These are phyloP conservation scores for Drosophila kikkawai DNA, from an alignment of 1,140 invertebrate species.

Conservation along the genomic window DNA sequence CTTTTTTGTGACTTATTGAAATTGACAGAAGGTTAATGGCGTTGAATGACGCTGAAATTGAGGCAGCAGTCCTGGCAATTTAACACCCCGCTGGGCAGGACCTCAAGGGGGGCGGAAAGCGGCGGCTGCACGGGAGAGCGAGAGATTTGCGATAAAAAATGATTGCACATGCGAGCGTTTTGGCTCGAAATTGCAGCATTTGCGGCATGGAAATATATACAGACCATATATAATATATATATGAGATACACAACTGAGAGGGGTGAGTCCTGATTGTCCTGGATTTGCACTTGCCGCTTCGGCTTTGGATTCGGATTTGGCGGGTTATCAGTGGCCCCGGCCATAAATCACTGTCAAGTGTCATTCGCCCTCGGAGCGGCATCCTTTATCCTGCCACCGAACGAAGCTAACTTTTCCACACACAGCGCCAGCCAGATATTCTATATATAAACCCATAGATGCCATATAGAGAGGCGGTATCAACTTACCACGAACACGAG, in stretches of 20 bases:
- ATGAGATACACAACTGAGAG: conserved; percentile 22
- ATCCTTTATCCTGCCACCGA: conserved; percentile 66
- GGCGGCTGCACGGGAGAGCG: conserved; percentile 12
- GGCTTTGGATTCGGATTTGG: conserved; percentile 54
- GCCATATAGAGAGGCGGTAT: conserved; percentile 51
- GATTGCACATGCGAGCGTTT: conserved; percentile 79
- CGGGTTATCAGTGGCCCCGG: conserved; percentile 76
- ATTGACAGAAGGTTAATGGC: conserved; percentile 83
- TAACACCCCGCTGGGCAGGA: conserved; percentile 74
- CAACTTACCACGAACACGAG: conserved; percentile 69
- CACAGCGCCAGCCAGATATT: conserved; percentile 38
- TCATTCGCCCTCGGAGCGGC: conserved; percentile 73
- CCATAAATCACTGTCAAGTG: conserved; percentile 85
- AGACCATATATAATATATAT: conserved; percentile 25
- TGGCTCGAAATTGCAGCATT: conserved; percentile 76
- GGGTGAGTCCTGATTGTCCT: conserved; percentile 37
- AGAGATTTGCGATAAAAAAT: conserved; percentile 82
- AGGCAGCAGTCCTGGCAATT: conserved; percentile 65
- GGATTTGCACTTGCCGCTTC: conserved; percentile 76
- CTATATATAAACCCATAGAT: conserved; percentile 13
- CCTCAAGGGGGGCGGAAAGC: conserved; percentile 8
- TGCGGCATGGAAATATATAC: conserved; percentile 77
- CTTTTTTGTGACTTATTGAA: conserved; percentile 68
- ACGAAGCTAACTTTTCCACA: conserved; percentile 53
- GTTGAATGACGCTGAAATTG: conserved; percentile 54